Conservation (phyloP, 2,113 vertebrate species). For the Stercorarius parasiticus region DNA sequence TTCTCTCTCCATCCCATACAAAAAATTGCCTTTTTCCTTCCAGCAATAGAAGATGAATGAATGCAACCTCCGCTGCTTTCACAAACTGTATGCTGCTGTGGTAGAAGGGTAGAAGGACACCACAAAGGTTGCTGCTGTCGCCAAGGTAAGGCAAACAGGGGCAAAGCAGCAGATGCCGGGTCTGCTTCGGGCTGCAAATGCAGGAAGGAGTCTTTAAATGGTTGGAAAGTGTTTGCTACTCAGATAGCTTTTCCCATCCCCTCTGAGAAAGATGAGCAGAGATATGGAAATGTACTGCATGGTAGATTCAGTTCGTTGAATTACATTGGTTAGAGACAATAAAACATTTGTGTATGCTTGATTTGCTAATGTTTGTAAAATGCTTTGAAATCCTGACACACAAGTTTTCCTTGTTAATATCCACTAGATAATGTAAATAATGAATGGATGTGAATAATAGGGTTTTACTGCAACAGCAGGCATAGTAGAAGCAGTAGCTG, state of each 20-base stretch:
- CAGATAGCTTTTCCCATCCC: neutral
- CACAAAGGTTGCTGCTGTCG: neutral
- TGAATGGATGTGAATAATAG: neutral
- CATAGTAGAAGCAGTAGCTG: neutral
- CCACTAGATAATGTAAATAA: neutral
- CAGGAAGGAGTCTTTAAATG: neutral
- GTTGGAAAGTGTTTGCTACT: neutral
- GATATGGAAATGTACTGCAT: neutral
- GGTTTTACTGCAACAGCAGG: neutral
- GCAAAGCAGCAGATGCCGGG: neutral
- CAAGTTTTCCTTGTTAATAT: neutral
- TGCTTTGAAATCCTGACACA: neutral
- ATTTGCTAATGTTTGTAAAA: neutral
- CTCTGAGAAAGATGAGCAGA: neutral
- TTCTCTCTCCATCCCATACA: neutral
- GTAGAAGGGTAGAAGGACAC: neutral
- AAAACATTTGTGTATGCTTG: neutral
- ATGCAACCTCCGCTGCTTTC: neutral
- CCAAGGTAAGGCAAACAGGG: neutral
- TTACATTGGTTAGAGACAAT: neutral
- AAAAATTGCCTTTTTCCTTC: neutral
- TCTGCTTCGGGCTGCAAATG: neutral
- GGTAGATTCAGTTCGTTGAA: neutral
- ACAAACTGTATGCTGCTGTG: neutral
- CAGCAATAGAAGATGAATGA: neutral